Evolutionary conservation across 30 jellyfish, hydroid and myxozoan species (phyloP).

Genomic region (Aurelia sp.): DNA sequence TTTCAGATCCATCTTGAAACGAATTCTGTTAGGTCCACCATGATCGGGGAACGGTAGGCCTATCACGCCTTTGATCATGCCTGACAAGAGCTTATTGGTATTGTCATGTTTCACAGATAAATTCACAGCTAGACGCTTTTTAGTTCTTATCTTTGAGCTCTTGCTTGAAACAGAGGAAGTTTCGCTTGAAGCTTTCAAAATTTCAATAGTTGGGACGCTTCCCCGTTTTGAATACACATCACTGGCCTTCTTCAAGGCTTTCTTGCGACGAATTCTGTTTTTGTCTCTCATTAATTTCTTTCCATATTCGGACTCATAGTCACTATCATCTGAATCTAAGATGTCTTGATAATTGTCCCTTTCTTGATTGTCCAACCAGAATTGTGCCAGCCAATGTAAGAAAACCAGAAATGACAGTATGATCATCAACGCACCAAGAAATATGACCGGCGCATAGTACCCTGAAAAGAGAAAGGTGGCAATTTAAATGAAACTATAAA

Average conservation of each 20-base stretch:
- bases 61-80: constrained; percentile 62
- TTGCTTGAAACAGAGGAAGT: constrained; percentile 57
- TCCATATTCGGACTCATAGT: constrained; percentile 31
- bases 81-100: constrained; percentile 29
- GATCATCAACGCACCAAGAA: constrained; percentile 62
- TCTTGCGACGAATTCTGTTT: constrained; percentile 6
- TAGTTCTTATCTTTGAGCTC: constrained; percentile 29
- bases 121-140: constrained; percentile 48
- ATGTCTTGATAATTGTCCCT: constrained; percentile 39
- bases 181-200: constrained; percentile 41
- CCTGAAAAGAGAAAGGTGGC: background rate
- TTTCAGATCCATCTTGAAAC: constrained; percentile 22
- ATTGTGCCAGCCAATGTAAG: constrained; percentile 68
- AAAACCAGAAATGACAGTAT: constrained; percentile 33
- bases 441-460: constrained; percentile 66
- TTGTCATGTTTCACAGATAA: constrained; percentile 37
- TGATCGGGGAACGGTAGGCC: constrained; percentile 62
- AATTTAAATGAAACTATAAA: too few relatives aligned
- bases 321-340: constrained; percentile 50
- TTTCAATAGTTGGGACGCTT: constrained; percentile 15
- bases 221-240: background rate
- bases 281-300: background rate
- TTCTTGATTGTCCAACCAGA: constrained; percentile 61
- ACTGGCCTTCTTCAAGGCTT: background rate
- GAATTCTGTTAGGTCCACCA: constrained; percentile 64